Percentiles rank a stretch among this genome's conserved stretches.
phyloP scores from a whole-genome alignment of 2,888 invertebrate species.

The Dynastes hyllus region DNA sequence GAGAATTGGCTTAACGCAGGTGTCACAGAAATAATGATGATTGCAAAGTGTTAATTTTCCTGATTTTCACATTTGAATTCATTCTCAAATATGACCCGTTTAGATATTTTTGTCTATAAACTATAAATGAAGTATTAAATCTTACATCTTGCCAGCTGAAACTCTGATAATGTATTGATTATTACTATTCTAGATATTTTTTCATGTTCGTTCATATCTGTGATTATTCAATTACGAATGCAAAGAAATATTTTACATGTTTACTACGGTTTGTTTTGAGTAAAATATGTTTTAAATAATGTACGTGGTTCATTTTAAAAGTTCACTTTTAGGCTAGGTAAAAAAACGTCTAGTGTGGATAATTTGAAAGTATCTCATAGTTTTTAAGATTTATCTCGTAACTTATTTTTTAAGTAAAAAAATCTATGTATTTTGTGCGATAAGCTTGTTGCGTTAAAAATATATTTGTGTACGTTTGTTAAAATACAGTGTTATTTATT shows the following conservation, averaged over 20 bases:
- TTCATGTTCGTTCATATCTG: too few species aligned
- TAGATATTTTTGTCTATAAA: too few species aligned
- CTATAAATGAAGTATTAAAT: too few species aligned
- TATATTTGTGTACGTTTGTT: slow-evolving; percentile 37
- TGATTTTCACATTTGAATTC: too few species aligned
- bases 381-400: slow-evolving; percentile 18
- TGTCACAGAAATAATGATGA: slow-evolving; percentile 13
- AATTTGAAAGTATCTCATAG: slow-evolving; percentile 7
- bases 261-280: background rate
- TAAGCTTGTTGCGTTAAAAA: slow-evolving; percentile 28
- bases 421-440: slow-evolving; percentile 6
- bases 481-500: background rate
- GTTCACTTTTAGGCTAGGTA: background rate
- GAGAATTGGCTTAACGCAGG: slow-evolving; percentile 39
- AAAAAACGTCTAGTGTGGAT: background rate
- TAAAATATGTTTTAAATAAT: background rate
- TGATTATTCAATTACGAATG: background rate
- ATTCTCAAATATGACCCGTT: too few species aligned
- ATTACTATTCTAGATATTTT: too few species aligned
- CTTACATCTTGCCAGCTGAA: too few species aligned
- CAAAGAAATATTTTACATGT: background rate
- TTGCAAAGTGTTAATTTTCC: background rate
- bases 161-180: too few species aligned
- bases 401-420: slow-evolving; percentile 11
- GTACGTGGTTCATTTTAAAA: too few species aligned